phyloP scores from a whole-genome alignment of 2,113 vertebrate genomes.

The Lampris megalopsis region DNA sequence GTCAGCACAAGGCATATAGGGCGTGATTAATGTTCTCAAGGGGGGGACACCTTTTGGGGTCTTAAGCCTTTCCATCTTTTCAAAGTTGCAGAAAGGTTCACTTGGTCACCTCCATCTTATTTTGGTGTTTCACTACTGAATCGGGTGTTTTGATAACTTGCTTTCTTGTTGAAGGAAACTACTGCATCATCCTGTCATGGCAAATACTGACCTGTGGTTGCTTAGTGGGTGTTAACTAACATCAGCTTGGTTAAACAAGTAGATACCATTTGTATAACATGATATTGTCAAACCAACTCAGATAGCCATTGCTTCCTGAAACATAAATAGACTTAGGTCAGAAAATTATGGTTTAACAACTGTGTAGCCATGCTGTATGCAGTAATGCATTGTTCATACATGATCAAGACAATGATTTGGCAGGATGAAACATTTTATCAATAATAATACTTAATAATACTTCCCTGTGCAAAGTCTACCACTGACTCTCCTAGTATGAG shows the following conservation, averaged over 20 bases:
- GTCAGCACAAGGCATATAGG: constrained; percentile 50
- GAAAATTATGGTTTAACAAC: too few relatives aligned
- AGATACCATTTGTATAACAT: background rate
- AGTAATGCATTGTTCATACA: too few relatives aligned
- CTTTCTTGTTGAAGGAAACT: background rate
- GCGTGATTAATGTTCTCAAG: constrained; percentile 64
- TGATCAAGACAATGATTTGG: too few relatives aligned
- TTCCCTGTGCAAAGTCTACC: background rate
- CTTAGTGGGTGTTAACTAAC: constrained; percentile 1
- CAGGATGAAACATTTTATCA: too few relatives aligned
- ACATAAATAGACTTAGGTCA: too few relatives aligned
- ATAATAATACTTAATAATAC: background rate
- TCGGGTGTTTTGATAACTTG: background rate
- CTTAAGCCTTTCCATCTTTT: constrained; percentile 7
- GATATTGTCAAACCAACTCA: background rate
- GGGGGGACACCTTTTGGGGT: constrained; percentile 35
- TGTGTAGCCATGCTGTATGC: too few relatives aligned
- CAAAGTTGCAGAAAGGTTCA: background rate
- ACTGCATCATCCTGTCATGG: background rate
- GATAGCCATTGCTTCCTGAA: background rate
- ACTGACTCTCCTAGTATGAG: constrained; percentile 34
- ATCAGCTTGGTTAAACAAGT: background rate
- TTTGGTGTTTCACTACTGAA: background rate
- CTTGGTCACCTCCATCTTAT: constrained; percentile 18
- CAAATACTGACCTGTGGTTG: background rate